Base-by-base conservation (phyloP, 2,888 invertebrate genomes). In the Cyaniris semiargus region DNA sequence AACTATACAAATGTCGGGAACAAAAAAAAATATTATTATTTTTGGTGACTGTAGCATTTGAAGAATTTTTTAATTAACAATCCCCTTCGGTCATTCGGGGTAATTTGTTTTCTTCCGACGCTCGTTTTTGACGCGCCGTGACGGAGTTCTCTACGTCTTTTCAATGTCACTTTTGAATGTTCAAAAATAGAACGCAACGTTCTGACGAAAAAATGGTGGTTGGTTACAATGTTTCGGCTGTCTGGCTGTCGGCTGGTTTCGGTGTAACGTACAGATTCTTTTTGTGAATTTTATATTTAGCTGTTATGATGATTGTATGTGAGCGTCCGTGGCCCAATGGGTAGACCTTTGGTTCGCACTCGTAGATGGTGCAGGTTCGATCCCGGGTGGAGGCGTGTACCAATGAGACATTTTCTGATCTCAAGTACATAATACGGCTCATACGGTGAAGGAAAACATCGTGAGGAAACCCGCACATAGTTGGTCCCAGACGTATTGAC, bases 161-260 rank as follows among this genome's bases (percentile, higher is more conserved):
- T 85, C 86, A 86, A 86, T 86, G 86, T 88, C 86, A 87, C 80
- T 85, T 86, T 84, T 85, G 87, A 86, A 86, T 79, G 76, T 79
- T 79, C 79, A 76, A 81, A 82, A 82, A 81, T 82, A 82, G 80
- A 80, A 72, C 48, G 58, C 15, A 15, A 18, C 48, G 74, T 53
- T 53, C 48, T 53, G 23, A 74, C 74, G 44, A 27, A 74, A 74
- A 74, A 53, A 27, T 13, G 27, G 0, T 13, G 23, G 74, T 53
- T 53, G 1, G 18, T 72, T 72, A 21, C 38, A 71, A 34, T 21
- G n/a, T n/a, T 70, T 23, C n/a, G n/a, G n/a, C n/a, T n/a, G n/a
- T n/a, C n/a, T n/a, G n/a, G n/a, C n/a, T n/a, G n/a, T n/a, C n/a
- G n/a, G n/a, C n/a, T n/a, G n/a, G n/a, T n/a, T 70, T 23, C 31